Conservation (phyloP, 2,797 vertebrate genomes). For the Loriculus beryllinus region DNA sequence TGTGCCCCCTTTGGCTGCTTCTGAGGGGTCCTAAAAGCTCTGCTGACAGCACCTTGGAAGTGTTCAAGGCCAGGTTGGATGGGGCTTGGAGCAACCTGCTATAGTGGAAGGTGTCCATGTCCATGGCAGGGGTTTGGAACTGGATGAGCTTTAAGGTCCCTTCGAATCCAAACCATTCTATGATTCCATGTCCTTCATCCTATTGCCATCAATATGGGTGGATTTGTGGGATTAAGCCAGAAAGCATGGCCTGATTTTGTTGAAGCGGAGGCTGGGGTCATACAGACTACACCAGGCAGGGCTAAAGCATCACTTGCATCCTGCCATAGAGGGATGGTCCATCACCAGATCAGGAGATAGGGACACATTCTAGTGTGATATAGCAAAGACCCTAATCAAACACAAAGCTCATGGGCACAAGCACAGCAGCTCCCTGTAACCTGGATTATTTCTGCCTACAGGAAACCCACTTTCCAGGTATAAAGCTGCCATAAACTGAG, state of each 20-base stretch:
- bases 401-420: background rate
- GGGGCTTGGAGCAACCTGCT: background rate
- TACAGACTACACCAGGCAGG: background rate
- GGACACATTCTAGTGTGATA: rapidly evolving
- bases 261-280: background rate
- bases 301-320: background rate
- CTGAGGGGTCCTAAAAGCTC: background rate
- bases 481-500: background rate
- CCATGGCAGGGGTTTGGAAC: background rate
- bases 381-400: background rate
- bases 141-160: background rate
- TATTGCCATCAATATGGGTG: rapidly evolving
- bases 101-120: background rate
- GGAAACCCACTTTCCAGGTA: background rate
- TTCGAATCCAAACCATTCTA: background rate
- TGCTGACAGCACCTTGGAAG: background rate
- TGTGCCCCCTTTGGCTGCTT: rapidly evolving
- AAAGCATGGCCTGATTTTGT: too few relatives aligned
- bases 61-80: background rate
- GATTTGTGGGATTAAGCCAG: background rate
- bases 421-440: background rate
- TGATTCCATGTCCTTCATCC: background rate
- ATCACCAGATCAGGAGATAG: rapidly evolving
- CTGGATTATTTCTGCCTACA: conserved; percentile 26
- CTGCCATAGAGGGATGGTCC: background rate